Evolutionary conservation across 2,797 vertebrate species (phyloP).

Genomic region (Erpetoichthys calabaricus): DNA sequence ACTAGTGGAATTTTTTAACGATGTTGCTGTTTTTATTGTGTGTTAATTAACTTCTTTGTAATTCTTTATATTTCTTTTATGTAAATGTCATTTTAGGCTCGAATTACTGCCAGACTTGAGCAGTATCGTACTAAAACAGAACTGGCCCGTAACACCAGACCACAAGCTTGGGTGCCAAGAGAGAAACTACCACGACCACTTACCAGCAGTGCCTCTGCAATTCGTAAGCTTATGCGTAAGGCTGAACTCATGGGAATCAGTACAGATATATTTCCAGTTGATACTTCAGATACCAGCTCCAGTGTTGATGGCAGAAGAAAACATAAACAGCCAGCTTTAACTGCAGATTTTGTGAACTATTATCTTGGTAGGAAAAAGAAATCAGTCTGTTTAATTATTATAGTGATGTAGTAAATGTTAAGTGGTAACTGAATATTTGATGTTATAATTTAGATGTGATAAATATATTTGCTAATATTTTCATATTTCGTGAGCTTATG

Average conservation of each 20-base stretch:
- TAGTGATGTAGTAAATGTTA: not conserved
- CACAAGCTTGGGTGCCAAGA: conserved; percentile 92
- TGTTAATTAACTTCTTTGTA: too few relatives aligned
- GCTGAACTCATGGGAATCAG: conserved; percentile 96
- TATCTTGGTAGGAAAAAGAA: conserved; percentile 70
- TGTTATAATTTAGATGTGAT: conserved; percentile 28
- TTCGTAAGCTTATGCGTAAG: conserved; percentile 92
- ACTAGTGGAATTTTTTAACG: too few relatives aligned
- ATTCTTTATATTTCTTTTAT: too few relatives aligned
- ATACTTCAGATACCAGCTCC: conserved; percentile 84
- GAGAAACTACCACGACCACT: conserved; percentile 89
- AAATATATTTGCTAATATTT: not conserved
- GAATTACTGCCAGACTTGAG: conserved; percentile 84
- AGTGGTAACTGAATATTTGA: not conserved
- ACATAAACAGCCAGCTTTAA: conserved; percentile 90
- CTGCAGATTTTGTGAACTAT: conserved; percentile 94
- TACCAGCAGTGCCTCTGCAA: conserved; percentile 91
- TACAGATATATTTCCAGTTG: conserved; percentile 93
- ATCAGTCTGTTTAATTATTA: conserved; percentile 5
- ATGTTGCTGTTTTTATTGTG: too few relatives aligned
- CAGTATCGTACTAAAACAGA: conserved; percentile 92
- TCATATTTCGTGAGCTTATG: not conserved
- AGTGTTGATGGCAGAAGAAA: conserved; percentile 88
- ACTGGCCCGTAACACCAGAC: conserved; percentile 80
- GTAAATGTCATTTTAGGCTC: conserved; percentile 47